Evolutionary conservation across 1,140 invertebrate genomes (phyloP).

Genomic region (Sipha flava): DNA sequence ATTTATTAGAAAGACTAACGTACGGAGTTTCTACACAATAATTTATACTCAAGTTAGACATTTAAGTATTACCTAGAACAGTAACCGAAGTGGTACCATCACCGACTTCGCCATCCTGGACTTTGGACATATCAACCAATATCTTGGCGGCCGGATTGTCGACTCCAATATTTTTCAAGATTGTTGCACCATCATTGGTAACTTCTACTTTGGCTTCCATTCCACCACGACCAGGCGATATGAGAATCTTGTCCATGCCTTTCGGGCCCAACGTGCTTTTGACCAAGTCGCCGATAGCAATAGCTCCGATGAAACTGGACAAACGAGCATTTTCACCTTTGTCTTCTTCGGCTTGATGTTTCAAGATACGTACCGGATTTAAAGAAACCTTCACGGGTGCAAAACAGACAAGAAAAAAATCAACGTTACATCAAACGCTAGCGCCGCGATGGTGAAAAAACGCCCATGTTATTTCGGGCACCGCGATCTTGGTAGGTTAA

Average conservation of each 20-base stretch:
- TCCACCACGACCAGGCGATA: conserved; percentile 73
- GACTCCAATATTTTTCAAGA: conserved; percentile 90
- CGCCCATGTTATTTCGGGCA: not conserved
- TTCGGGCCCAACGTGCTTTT: conserved; percentile 98
- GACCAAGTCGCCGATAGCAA: conserved; percentile 95
- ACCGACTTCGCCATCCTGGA: conserved; percentile 98
- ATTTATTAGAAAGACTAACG: too few species aligned
- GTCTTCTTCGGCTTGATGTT: conserved; percentile 93
- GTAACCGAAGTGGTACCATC: conserved; percentile 99
- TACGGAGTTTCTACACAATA: too few species aligned
- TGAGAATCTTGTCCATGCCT: conserved; percentile 99
- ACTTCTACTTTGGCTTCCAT: conserved; percentile 66
- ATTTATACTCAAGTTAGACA: too few species aligned
- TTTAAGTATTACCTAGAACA: conserved; percentile 72
- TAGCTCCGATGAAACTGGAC: conserved; percentile 95
- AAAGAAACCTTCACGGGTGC: conserved; percentile 63
- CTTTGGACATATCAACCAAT: conserved; percentile 94
- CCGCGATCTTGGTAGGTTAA: not conserved
- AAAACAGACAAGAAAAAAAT: conserved; percentile 12
- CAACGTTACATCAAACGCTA: not conserved
- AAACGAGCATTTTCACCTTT: conserved; percentile 91
- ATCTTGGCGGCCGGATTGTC: conserved; percentile 99
- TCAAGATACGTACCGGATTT: conserved; percentile 89
- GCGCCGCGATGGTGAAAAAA: too few species aligned
- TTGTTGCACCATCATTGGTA: conserved; percentile 99